phyloP scores from a whole-genome alignment of 2,888 invertebrate genomes.

The Cosmia pyralina region DNA sequence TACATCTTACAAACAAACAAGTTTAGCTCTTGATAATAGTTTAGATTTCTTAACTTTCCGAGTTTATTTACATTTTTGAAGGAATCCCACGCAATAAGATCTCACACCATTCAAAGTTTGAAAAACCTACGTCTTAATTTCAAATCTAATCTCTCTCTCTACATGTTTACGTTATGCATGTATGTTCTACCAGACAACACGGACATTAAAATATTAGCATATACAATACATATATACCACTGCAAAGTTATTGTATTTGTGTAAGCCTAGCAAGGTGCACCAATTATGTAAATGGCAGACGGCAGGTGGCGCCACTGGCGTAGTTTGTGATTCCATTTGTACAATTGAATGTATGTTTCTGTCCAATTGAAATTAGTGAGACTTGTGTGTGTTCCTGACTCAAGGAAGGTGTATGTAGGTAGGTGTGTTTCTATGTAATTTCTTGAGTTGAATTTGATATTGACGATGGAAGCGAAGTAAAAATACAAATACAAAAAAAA shows the following conservation, averaged over 20 bases:
- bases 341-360: slow-evolving; percentile 54
- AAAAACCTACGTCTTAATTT: neutral
- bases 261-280: slow-evolving; percentile 52
- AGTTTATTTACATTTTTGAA: neutral
- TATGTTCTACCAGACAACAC: neutral
- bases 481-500: no score
- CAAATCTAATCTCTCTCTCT: neutral
- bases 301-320: slow-evolving; percentile 43
- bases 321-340: slow-evolving; percentile 62
- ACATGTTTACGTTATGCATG: neutral
- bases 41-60: neutral
- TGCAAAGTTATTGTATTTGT: slow-evolving; percentile 35
- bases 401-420: neutral
- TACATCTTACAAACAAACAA: neutral
- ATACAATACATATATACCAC: neutral
- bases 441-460: slow-evolving; percentile 10
- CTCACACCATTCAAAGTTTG: neutral
- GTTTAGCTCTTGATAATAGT: no score
- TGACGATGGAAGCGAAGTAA: neutral
- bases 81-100: neutral
- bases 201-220: slow-evolving; percentile 40
- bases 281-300: slow-evolving; percentile 63
- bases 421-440: neutral
- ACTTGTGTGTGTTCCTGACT: slow-evolving; percentile 25
- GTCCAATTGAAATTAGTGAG: slow-evolving; percentile 40